phyloP scores from a whole-genome alignment of 2,113 vertebrate species.

The Nothoprocta perdicaria region DNA sequence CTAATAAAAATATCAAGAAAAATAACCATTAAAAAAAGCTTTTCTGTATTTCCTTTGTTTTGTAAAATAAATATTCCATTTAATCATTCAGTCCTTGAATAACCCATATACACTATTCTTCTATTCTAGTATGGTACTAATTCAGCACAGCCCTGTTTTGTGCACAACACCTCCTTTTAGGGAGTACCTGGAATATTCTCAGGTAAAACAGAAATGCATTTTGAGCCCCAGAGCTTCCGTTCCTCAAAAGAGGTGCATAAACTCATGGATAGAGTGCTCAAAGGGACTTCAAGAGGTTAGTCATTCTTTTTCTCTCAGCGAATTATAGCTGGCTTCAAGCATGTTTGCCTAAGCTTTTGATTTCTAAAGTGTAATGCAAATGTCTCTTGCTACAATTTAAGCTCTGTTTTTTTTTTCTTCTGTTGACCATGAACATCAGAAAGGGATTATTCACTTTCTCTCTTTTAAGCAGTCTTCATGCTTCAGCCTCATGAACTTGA shows the following conservation, averaged over 20 bases:
- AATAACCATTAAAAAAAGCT: not conserved
- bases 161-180: not conserved
- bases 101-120: not conserved
- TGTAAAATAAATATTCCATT: not conserved
- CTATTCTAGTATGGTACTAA: accelerated
- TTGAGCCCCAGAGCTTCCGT: not conserved
- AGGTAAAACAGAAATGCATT: not conserved
- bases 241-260: not conserved
- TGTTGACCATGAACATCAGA: not conserved
- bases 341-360: not conserved
- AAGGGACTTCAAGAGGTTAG: not conserved
- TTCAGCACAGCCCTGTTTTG: not conserved
- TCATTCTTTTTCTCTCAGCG: not conserved
- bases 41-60: not conserved
- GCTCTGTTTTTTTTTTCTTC: not conserved
- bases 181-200: not conserved
- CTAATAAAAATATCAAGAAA: not conserved
- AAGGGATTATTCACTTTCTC: not conserved
- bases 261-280: not conserved
- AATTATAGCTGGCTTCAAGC: not conserved
- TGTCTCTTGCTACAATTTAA: not conserved
- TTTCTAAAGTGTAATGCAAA: not conserved
- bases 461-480: not conserved
- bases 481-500: not conserved
- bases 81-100: not conserved